These are phyloP conservation scores for Eleutherodactylus coqui DNA, from an alignment of 2,797 vertebrate species.

Conservation along the genomic window DNA sequence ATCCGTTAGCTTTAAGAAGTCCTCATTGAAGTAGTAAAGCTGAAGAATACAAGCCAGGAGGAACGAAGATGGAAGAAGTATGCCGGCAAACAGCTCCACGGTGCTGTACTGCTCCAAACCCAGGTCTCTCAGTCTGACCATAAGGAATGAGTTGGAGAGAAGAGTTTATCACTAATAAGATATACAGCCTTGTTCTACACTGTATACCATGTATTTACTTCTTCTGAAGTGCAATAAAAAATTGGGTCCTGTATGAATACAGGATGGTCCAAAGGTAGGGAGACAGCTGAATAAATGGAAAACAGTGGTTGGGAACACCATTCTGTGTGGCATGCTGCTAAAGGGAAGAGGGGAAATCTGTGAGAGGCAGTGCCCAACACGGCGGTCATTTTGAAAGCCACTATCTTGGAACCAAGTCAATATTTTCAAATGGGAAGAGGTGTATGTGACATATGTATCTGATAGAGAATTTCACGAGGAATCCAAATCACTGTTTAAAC, in stretches of 20 bases:
- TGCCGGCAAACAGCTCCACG: constrained; percentile 77
- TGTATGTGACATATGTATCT: too few species aligned
- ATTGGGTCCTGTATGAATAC: neutral
- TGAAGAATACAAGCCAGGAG: constrained; percentile 82
- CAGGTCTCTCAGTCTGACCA: constrained; percentile 75
- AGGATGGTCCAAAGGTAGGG: too few species aligned
- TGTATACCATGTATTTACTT: neutral
- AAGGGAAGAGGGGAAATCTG: too few species aligned
- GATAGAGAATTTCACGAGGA: too few species aligned
- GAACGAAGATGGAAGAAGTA: constrained; percentile 78
- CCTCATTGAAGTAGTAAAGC: constrained; percentile 81
- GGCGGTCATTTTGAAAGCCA: too few species aligned
- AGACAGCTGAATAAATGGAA: too few species aligned
- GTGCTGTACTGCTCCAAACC: constrained; percentile 77
- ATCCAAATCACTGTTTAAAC: too few species aligned
- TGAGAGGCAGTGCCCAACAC: too few species aligned
- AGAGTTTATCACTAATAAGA: neutral
- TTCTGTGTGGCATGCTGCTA: too few species aligned
- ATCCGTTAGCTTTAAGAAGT: constrained; percentile 80
- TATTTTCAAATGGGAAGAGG: too few species aligned
- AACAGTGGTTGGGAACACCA: too few species aligned
- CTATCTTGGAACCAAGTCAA: too few species aligned
- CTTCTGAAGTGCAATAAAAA: neutral
- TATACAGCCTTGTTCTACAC: neutral
- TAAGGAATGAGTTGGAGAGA: neutral